Evolutionary conservation across 2,797 vertebrate species (phyloP).

Genomic region (Myiotriccus ornatus): DNA sequence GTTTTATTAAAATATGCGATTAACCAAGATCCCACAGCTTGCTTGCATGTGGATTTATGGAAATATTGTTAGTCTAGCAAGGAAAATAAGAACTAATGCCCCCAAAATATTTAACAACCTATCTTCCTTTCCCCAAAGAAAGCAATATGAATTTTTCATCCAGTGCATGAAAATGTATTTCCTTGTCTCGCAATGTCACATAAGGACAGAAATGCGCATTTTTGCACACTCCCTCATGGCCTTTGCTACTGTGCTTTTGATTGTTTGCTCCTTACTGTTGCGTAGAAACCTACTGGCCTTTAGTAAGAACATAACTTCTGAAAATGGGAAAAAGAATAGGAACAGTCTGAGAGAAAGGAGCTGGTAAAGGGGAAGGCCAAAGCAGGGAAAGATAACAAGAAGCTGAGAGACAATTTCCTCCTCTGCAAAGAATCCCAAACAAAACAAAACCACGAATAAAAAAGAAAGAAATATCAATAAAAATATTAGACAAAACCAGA

Average conservation of each 20-base stretch:
- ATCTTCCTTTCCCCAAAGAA: not conserved
- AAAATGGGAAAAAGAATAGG: not conserved
- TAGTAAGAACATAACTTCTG: not conserved
- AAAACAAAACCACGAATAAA: not conserved
- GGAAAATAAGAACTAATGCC: not conserved
- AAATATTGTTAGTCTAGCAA: not conserved
- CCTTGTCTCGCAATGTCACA: not conserved
- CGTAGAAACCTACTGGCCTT: not conserved
- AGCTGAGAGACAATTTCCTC: not conserved
- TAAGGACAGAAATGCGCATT: not conserved
- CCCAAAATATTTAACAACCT: not conserved
- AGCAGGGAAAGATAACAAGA: not conserved
- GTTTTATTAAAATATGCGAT: not conserved
- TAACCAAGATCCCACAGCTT: not conserved
- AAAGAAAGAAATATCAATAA: not conserved
- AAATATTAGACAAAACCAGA: not conserved
- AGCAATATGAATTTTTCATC: not conserved
- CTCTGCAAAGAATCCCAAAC: not conserved
- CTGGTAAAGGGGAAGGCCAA: not conserved
- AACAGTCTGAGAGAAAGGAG: not conserved
- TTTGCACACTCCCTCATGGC: not conserved
- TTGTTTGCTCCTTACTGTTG: not conserved
- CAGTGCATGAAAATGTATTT: not conserved
- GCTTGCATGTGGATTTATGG: not conserved
- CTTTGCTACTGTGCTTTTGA: not conserved